A percentile compares a stretch with the other conserved stretches of the same genome.
Conservation (phyloP, 2,888 invertebrate genomes). For the Clepsis dumicolana region DNA sequence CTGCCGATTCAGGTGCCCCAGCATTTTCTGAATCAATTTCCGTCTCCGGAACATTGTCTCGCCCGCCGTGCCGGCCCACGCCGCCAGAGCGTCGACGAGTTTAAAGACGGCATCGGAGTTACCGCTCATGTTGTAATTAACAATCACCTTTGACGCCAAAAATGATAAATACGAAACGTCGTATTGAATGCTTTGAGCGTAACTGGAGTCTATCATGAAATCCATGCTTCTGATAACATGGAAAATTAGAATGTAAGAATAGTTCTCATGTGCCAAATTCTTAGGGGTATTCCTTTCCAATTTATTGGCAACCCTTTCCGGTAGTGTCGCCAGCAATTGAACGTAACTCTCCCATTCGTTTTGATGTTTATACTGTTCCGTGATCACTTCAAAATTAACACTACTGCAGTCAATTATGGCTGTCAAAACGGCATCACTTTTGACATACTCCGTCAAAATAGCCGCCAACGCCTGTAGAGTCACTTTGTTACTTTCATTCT, state of each 20-base stretch:
- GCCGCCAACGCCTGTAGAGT: slow-evolving; percentile 68
- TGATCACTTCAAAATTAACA: slow-evolving; percentile 48
- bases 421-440: slow-evolving; percentile 86
- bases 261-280: slow-evolving; percentile 86
- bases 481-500: slow-evolving; percentile 62
- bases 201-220: slow-evolving; percentile 83
- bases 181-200: slow-evolving; percentile 59
- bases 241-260: slow-evolving; percentile 85
- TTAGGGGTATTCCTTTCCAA: slow-evolving; percentile 84
- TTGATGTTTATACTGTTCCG: slow-evolving; percentile 51
- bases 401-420: slow-evolving; percentile 74
- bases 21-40: slow-evolving; percentile 79
- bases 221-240: slow-evolving; percentile 87
- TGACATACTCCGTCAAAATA: slow-evolving; percentile 79
- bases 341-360: slow-evolving; percentile 84
- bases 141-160: slow-evolving; percentile 87
- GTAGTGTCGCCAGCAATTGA: slow-evolving; percentile 88
- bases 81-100: slow-evolving; percentile 85
- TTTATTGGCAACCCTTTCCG: slow-evolving; percentile 90
- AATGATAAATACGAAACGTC: slow-evolving; percentile 80
- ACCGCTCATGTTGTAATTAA: slow-evolving; percentile 82
- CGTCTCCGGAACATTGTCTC: slow-evolving; percentile 68
- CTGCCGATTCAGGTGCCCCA: slow-evolving; percentile 84
- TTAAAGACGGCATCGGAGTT: slow-evolving; percentile 75
- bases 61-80: slow-evolving; percentile 73